Base-by-base conservation (phyloP, 2,888 invertebrate species). In the Cyclophora punctaria region DNA sequence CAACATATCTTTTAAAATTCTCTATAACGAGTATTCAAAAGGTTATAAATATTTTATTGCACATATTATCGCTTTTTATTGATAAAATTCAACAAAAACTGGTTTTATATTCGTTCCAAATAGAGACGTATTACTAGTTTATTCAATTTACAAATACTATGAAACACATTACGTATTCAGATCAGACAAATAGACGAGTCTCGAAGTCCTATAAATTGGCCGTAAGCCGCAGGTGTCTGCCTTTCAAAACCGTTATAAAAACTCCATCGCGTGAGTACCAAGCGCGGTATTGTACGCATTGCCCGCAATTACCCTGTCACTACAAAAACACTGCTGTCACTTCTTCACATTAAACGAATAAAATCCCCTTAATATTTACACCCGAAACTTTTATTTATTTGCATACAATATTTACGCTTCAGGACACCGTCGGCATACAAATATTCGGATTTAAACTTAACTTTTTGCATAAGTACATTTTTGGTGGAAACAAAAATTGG, bases 371-470 rank as follows among this genome's bases (percentile, higher is more conserved):
- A 53, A 50, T 41, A 47, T 52, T 55, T 49, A 44, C 45, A 41
- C 48, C 48, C 41, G 46, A 54, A 64, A 63, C 58, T 66, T 62
- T 64, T 69, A 63, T 67, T 65, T 68, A 64, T 73, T 69, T 67
- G 56, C 62, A 66, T 65, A 66, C 67, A 63, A 67, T 69, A 68
- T 71, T 69, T 68, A 63, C 62, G 58, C 53, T 55, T 51, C 61
- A 60, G 56, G 64, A 68, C 66, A 64, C 66, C 66, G 69, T 68
- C 64, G 61, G 66, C 67, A 59, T 54, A 62, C 64, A 68, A 67
- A 74, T 73, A 70, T 69, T 61, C 71, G 70, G 20, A 71, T 72
- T 63, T 72, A 60, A 66, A 67, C 63, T 69, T 63, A 66, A 61
- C 64, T 59, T 67, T 62, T n/a, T 48, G 44, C 35, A 45, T 51